These are phyloP conservation scores for Loris lydekkerianus DNA, from an alignment of 2,797 vertebrate genomes.

Conservation along the genomic window DNA sequence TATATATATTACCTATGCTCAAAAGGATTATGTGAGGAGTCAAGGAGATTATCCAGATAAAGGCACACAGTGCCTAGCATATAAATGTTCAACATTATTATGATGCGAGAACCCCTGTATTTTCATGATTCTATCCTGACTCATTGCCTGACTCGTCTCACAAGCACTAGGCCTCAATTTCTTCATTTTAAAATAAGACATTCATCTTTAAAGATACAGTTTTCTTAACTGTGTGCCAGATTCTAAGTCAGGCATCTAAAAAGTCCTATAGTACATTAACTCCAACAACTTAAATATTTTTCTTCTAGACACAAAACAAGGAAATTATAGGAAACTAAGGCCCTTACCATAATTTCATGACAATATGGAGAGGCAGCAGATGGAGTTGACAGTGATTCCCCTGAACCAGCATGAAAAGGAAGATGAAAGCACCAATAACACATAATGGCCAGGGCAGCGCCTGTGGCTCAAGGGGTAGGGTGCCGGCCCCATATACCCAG, in stretches of 20 bases:
- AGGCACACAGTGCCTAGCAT: not conserved
- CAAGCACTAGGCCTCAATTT: not conserved
- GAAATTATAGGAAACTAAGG: not conserved
- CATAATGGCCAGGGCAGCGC: not conserved
- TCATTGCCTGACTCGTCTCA: slow-evolving; percentile 4
- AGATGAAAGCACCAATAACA: not conserved
- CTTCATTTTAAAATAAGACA: slow-evolving; percentile 55
- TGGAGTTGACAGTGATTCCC: not conserved
- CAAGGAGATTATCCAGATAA: slow-evolving; percentile 25
- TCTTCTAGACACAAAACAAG: slow-evolving; percentile 18
- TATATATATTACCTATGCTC: not conserved
- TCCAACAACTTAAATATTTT: not conserved
- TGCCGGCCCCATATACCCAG: too few relatives aligned
- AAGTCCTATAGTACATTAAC: slow-evolving; percentile 25
- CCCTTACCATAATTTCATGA: not conserved
- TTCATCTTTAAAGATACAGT: not conserved
- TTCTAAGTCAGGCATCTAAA: not conserved
- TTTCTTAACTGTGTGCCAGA: slow-evolving; percentile 1
- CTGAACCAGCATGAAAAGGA: slow-evolving; percentile 24
- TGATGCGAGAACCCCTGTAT: not conserved
- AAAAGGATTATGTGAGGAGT: slow-evolving; percentile 37
- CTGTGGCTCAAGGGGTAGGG: too few relatives aligned
- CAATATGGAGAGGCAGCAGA: not conserved
- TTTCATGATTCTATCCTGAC: not conserved
- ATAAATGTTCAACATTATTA: not conserved